Percentiles rank a stretch among this genome's conserved stretches.
Evolutionary conservation across 2,888 invertebrate genomes (phyloP).

Genomic region (Agapostemon virescens): DNA sequence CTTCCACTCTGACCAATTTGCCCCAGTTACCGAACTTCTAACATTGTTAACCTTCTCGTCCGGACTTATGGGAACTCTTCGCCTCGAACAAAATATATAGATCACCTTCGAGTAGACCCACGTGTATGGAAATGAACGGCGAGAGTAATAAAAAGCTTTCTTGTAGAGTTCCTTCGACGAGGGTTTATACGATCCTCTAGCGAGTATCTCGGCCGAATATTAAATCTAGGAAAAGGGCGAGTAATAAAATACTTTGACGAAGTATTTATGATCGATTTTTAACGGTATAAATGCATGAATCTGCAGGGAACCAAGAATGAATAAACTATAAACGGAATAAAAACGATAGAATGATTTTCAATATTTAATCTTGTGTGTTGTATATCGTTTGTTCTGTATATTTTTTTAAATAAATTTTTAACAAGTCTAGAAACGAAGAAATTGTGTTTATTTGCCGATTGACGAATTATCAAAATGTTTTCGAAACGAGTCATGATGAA

Average conservation of each 20-base stretch:
- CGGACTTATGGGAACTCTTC: constrained; percentile 66
- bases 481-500: neutral
- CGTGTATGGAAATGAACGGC: constrained; percentile 54
- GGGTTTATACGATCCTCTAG: constrained; percentile 44
- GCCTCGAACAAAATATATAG: constrained; percentile 71
- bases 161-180: constrained; percentile 38
- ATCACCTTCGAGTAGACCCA: constrained; percentile 64
- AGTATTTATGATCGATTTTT: constrained; percentile 44
- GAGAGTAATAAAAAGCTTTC: constrained; percentile 61
- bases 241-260: constrained; percentile 41
- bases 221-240: constrained; percentile 34
- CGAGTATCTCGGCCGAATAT: constrained; percentile 47
- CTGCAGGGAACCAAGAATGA: neutral
- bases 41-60: constrained; percentile 71
- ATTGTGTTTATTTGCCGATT: neutral
- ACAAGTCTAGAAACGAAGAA: neutral
- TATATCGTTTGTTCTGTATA: neutral
- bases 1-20: constrained; percentile 68
- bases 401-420: neutral
- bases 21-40: constrained; percentile 74
- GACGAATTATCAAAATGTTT: neutral
- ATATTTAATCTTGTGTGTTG: neutral
- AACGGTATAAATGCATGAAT: neutral
- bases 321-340: neutral
- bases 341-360: neutral